Conservation (phyloP, 2,113 vertebrate genomes). For the Cyprinus carpio region DNA sequence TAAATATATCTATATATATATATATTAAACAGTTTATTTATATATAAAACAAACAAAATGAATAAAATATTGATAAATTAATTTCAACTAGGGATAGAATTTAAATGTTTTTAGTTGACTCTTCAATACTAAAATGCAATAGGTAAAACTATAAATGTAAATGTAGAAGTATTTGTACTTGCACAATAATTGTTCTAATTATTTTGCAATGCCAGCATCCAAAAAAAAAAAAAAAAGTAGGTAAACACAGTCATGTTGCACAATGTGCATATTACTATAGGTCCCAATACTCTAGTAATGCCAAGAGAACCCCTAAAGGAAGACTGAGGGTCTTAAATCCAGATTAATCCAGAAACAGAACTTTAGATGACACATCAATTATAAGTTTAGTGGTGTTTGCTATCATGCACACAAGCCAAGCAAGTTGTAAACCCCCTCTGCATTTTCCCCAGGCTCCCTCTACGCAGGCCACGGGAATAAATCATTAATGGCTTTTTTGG, state of each 20-base stretch:
- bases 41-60: too few species aligned
- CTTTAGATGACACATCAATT: not conserved
- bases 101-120: not conserved
- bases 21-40: too few species aligned
- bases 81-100: too few species aligned
- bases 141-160: not conserved
- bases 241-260: not conserved
- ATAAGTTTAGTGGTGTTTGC: conserved; percentile 24
- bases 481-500: conserved; percentile 70
- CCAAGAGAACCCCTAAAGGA: not conserved
- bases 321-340: not conserved
- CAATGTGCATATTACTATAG: not conserved
- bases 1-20: too few species aligned
- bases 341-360: conserved; percentile 4
- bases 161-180: not conserved
- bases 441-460: conserved; percentile 45
- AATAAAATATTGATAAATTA: too few species aligned
- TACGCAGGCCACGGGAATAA: conserved; percentile 70
- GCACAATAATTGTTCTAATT: not conserved
- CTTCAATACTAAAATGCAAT: not conserved
- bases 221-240: not conserved
- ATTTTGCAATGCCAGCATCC: not conserved
- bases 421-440: conserved; percentile 29
- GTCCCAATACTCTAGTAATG: not conserved
- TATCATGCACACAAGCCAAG: conserved; percentile 21